These are phyloP conservation scores for Whitmania pigra DNA, from an alignment of 1,140 invertebrate species.

Conservation along the genomic window DNA sequence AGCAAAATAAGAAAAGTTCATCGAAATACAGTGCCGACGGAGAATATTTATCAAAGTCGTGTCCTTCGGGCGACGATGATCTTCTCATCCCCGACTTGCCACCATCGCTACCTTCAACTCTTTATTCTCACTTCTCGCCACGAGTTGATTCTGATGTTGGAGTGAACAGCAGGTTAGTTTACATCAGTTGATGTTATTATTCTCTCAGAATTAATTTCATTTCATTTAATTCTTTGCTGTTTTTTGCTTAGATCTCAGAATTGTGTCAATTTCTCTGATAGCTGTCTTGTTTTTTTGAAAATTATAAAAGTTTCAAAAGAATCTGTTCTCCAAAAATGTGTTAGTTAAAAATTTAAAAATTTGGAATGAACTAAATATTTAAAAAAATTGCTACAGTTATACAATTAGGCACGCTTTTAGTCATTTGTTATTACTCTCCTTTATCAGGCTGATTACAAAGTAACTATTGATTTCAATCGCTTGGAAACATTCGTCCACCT, in stretches of 20 bases:
- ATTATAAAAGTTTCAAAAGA: no score
- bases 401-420: background rate
- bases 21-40: background rate
- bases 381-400: background rate
- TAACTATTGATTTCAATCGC: conserved; percentile 76
- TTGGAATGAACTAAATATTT: no score
- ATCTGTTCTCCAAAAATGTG: no score
- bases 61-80: conserved; percentile 54
- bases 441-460: conserved; percentile 44
- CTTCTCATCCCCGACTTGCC: conserved; percentile 36
- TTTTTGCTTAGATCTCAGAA: no score
- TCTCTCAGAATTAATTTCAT: no score
- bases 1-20: background rate
- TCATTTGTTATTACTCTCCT: background rate
- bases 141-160: no score
- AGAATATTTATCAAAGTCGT: conserved; percentile 58
- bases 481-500: conserved; percentile 77
- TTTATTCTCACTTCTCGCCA: conserved; percentile 24
- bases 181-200: no score
- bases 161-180: no score
- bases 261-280: background rate
- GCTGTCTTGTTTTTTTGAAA: conserved; percentile 1
- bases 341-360: no score
- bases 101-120: conserved; percentile 36
- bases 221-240: no score